phyloP scores from a whole-genome alignment of 2,797 vertebrate genomes.

The Sebastes wilsoni region DNA sequence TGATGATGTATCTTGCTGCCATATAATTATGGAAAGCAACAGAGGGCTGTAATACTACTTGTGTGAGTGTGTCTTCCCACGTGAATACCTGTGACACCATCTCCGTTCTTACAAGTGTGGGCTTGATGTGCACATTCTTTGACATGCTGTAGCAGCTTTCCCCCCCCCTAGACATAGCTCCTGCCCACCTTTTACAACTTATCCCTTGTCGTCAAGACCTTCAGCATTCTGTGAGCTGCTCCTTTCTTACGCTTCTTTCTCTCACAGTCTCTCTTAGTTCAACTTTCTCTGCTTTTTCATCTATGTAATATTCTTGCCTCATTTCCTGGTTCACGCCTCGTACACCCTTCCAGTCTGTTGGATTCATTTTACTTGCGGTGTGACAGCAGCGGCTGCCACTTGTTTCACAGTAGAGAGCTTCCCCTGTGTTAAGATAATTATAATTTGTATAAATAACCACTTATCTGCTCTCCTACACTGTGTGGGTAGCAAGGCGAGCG shows the following conservation, averaged over 20 bases:
- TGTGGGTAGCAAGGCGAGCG: conserved; percentile 27
- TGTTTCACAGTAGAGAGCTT: conserved; percentile 14
- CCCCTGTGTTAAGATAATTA: conserved; percentile 12
- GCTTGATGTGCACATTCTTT: conserved; percentile 82
- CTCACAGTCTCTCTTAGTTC: not conserved
- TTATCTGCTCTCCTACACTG: conserved; percentile 14
- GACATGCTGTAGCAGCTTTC: conserved; percentile 57
- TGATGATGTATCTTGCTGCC: not conserved
- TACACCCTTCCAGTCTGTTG: not conserved
- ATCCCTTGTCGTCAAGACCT: conserved; percentile 42
- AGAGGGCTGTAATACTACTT: not conserved
- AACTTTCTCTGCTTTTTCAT: not conserved
- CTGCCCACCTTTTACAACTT: conserved; percentile 49
- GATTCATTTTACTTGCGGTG: not conserved
- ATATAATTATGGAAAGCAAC: conserved; percentile 12
- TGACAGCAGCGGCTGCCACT: not conserved
- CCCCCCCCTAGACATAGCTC: conserved; percentile 42
- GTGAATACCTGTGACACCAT: conserved; percentile 61
- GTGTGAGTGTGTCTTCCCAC: conserved; percentile 17
- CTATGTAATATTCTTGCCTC: not conserved
- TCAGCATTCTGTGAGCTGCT: conserved; percentile 30
- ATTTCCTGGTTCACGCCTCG: conserved; percentile 27
- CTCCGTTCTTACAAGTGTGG: conserved; percentile 71
- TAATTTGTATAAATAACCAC: conserved; percentile 50
- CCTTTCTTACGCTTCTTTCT: conserved; percentile 6